Conservation (phyloP, 64 coral and sea anemone genomes). For the Porites lutea region DNA sequence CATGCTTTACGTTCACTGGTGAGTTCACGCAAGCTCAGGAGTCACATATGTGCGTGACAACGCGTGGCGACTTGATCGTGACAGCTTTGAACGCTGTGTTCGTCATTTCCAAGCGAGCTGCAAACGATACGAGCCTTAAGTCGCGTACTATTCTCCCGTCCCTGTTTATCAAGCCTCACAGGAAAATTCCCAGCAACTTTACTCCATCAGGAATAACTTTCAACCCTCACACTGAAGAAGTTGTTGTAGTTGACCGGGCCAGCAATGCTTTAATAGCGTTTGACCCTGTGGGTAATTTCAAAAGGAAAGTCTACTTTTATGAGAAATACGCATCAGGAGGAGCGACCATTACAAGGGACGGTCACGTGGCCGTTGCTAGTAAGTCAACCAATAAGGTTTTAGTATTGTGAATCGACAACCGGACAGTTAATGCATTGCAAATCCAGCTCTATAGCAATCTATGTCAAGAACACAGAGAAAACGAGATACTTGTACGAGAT, state of each 20-base stretch:
- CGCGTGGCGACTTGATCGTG: conserved; percentile 51
- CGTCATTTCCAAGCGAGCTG: conserved; percentile 62
- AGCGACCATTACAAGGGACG: conserved; percentile 61
- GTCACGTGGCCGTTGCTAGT: conserved; percentile 77
- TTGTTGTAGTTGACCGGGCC: conserved; percentile 69
- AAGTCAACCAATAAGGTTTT: conserved; percentile 72
- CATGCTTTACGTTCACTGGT: conserved; percentile 48
- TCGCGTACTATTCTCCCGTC: conserved; percentile 32
- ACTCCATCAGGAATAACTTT: conserved; percentile 62
- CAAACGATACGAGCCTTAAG: conserved; percentile 47
- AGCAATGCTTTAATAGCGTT: conserved; percentile 73
- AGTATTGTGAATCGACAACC: conserved; percentile 23
- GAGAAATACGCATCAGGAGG: conserved; percentile 69
- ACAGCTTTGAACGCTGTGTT: conserved; percentile 50
- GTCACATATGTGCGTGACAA: conserved; percentile 72
- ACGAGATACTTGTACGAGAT: too few relatives aligned
- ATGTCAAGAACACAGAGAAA: too few relatives aligned
- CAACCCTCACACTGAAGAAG: conserved; percentile 63
- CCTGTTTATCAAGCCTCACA: conserved; percentile 12
- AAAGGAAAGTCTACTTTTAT: conserved; percentile 69
- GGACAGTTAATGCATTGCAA: too few relatives aligned
- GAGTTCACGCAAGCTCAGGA: conserved; percentile 55
- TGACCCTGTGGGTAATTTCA: conserved; percentile 16
- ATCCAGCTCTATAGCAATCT: too few relatives aligned
- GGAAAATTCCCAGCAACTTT: conserved; percentile 9